Conservation (phyloP, 2,888 invertebrate genomes). For the Orthosia incerta region DNA sequence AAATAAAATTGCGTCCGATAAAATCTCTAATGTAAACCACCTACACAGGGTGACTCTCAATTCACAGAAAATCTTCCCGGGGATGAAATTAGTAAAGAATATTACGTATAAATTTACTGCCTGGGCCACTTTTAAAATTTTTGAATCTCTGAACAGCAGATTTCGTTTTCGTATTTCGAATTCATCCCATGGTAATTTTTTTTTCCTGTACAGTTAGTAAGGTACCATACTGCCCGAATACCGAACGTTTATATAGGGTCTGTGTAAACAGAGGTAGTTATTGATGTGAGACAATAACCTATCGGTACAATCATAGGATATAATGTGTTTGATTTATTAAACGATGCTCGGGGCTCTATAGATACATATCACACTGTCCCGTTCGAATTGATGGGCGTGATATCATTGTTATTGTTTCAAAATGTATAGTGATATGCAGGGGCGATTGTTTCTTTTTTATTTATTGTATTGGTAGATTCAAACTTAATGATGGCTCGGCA, state of each 20-base stretch:
- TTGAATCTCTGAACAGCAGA: neutral
- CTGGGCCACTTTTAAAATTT: no score
- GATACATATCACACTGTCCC: conserved; percentile 68
- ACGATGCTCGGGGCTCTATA: conserved; percentile 73
- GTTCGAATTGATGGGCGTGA: conserved; percentile 74
- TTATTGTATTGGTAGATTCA: neutral
- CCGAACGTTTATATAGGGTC: conserved; percentile 77
- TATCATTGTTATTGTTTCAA: conserved; percentile 75
- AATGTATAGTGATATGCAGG: conserved; percentile 44
- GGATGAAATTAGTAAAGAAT: neutral
- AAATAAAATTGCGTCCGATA: conserved; percentile 23
- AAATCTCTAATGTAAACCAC: conserved; percentile 21
- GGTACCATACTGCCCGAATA: conserved; percentile 9
- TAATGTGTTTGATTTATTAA: conserved; percentile 89
- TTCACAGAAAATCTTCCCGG: neutral
- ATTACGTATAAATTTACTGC: no score
- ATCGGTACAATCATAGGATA: conserved; percentile 84
- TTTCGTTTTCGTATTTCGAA: neutral
- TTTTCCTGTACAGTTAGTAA: neutral
- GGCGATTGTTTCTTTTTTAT: conserved; percentile 49
- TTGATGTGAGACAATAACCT: conserved; percentile 87
- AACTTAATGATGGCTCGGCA: neutral
- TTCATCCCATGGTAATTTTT: neutral
- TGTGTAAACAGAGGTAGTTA: conserved; percentile 84
- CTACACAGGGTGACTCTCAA: neutral